Conservation (phyloP, 2,797 vertebrate species). For the Alectoris magna region DNA sequence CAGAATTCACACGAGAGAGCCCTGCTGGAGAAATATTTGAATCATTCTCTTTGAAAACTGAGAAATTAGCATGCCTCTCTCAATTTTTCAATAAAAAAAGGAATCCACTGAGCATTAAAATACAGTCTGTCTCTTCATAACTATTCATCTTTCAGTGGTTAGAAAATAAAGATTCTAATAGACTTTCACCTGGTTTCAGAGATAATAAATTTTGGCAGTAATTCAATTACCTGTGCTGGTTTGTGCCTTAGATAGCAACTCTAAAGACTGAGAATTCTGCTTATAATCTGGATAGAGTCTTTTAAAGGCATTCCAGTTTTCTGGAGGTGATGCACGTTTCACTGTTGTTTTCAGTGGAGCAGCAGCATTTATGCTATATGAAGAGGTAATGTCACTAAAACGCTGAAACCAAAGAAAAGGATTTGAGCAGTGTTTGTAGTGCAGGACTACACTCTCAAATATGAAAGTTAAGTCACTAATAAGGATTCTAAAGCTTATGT, state of each 20-base stretch:
- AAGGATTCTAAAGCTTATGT: background rate
- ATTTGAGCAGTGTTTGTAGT: background rate
- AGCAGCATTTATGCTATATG: conserved; percentile 71
- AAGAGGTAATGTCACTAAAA: conserved; percentile 86
- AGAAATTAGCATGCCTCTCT: background rate
- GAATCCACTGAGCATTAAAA: background rate
- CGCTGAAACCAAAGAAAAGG: conserved; percentile 79
- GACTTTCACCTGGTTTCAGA: conserved; percentile 26
- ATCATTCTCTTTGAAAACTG: conserved; percentile 11
- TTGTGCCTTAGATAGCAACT: background rate
- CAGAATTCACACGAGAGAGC: background rate
- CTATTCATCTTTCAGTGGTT: background rate
- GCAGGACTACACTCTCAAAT: background rate
- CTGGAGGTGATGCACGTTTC: conserved; percentile 6
- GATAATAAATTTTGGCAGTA: background rate
- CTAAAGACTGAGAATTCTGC: conserved; percentile 15
- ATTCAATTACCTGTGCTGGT: conserved; percentile 7
- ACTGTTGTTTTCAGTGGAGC: conserved; percentile 17
- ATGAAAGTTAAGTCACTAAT: background rate
- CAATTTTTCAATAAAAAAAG: conserved; percentile 34
- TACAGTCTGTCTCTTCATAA: background rate
- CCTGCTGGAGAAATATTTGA: conserved; percentile 59
- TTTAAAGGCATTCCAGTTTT: conserved; percentile 10
- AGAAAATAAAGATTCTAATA: conserved; percentile 9
- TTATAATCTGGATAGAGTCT: conserved; percentile 12